Evolutionary conservation across 2,113 vertebrate genomes (phyloP), one percentile per base, ranked within the genome.

Genomic region (Porphyrio hochstetteri): DNA sequence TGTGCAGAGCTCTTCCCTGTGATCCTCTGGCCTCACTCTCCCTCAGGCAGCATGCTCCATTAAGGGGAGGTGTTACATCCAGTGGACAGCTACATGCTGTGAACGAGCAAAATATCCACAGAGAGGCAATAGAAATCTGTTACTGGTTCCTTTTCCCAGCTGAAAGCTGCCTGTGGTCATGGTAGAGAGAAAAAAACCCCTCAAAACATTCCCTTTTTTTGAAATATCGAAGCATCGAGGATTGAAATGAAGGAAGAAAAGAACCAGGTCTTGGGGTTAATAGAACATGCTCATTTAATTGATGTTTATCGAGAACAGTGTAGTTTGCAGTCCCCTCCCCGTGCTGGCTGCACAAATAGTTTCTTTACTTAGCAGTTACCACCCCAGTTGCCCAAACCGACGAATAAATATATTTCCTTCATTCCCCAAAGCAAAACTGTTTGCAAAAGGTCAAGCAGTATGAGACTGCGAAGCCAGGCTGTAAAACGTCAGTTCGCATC

Each of bases 321-420:
- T 21, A n/a, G 33, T 81, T 93, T 88, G 50, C 38, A 56, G 28
- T 74, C 29, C 42, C 42, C 24, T 95, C 82, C 64, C 25, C 13
- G 70, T 86, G 27, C 76, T 89, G 70, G 84, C 84, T 89, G 77
- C 67, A 59, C 53, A 69, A 52, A 60, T 68, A 81, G 86, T 91
- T 92, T 85, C 80, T 95, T 93, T 87, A 57, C 84, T 81, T 70
- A 78, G 79, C 33, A 67, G 38, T 67, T 95, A 55, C 63, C 75
- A 80, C 89, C 68, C 59, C 5, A 75, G 31, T 69, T 76, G 33
- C 77, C 40, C 4, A 2, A 90, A 68, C 82, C 94, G 64, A 48
- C 63, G 90, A 77, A 85, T 91, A 90, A 91, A 91, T 77, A 42
- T 7, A 18, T 91, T 89, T 82, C 53, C 68, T 72, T 90, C 79